Evolutionary conservation across 1,140 invertebrate genomes (phyloP).

Genomic region (Protaetia brevitarsis): DNA sequence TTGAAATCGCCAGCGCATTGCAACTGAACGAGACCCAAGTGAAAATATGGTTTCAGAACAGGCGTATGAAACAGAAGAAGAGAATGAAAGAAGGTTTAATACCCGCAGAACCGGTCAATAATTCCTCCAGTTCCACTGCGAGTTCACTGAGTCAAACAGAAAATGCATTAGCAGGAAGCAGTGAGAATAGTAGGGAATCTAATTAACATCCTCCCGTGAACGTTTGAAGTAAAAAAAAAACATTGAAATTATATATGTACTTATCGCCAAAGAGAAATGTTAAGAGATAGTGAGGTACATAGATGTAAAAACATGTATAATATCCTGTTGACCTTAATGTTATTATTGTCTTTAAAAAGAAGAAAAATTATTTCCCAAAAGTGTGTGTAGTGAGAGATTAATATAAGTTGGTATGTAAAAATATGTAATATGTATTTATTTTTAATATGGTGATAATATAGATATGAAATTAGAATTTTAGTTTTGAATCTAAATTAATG

Average conservation of each 20-base stretch:
- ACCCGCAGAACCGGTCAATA: conserved; percentile 55
- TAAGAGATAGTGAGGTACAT: conserved; percentile 1
- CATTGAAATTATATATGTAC: neutral
- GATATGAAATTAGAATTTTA: neutral
- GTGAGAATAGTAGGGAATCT: conserved; percentile 61
- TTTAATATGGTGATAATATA: conserved; percentile 7
- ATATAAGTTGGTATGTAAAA: neutral
- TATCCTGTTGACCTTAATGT: neutral
- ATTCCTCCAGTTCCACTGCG: conserved; percentile 35
- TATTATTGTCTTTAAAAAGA: neutral
- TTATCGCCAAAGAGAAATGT: conserved; percentile 22
- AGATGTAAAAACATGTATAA: conserved; percentile 3
- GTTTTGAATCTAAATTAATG: neutral
- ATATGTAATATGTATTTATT: conserved; percentile 19
- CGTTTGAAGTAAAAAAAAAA: neutral
- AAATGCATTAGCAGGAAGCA: conserved; percentile 51
- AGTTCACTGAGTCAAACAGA: conserved; percentile 41
- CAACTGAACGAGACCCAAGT: conserved; percentile 97
- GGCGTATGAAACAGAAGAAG: conserved; percentile 93
- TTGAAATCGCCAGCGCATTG: conserved; percentile 95
- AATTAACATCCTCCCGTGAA: conserved; percentile 47
- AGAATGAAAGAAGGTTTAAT: conserved; percentile 87
- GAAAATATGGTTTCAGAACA: conserved; percentile 91
- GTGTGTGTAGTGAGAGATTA: neutral
- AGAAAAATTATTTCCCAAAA: neutral